Conservation (phyloP, 2,797 vertebrate genomes). For the Eulemur albifrons region DNA sequence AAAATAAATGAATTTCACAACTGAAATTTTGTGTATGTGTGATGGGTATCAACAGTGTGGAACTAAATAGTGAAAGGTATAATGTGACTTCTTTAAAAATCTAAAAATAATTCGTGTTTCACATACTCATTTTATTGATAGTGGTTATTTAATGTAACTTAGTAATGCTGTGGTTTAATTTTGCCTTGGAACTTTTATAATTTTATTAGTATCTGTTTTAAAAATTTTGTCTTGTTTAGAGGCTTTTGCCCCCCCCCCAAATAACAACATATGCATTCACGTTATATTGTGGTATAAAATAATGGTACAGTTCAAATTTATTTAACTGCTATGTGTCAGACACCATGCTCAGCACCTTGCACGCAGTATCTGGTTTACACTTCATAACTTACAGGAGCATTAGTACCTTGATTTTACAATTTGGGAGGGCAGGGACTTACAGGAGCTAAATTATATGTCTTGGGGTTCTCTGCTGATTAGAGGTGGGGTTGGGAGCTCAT, state of each 20-base stretch:
- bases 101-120: background rate
- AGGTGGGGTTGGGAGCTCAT: background rate
- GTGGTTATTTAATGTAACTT: background rate
- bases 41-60: background rate
- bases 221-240: background rate
- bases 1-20: conserved; percentile 74
- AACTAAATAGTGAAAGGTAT: background rate
- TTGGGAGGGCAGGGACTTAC: background rate
- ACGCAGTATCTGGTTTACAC: background rate
- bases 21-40: conserved; percentile 1
- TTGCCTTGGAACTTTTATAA: background rate
- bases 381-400: background rate
- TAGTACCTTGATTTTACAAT: background rate
- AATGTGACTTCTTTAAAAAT: background rate
- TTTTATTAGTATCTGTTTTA: background rate
- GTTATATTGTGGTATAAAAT: background rate
- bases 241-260: background rate
- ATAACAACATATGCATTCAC: background rate
- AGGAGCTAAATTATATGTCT: background rate
- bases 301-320: background rate
- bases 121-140: background rate
- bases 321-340: background rate
- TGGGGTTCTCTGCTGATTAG: background rate
- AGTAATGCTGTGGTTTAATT: background rate
- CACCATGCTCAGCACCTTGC: background rate